Percentiles rank a stretch among this genome's conserved stretches.
These are phyloP conservation scores for Protodeltote pygarga DNA, from an alignment of 2,888 invertebrate genomes.

Conservation along the genomic window DNA sequence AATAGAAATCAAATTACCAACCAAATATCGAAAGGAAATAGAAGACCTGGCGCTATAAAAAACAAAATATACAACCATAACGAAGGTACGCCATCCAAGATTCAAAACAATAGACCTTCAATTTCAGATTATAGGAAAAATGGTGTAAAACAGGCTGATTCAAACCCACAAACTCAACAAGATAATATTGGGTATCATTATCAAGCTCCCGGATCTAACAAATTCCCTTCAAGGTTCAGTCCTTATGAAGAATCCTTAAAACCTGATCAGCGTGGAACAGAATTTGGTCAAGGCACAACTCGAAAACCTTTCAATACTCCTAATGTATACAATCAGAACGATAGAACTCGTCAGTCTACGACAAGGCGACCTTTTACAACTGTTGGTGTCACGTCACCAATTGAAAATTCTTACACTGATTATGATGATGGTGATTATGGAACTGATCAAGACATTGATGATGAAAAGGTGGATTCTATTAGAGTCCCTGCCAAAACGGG, in stretches of 20 bases:
- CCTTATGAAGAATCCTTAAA: conserved; percentile 6
- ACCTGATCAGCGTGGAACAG: conserved; percentile 1
- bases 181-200: conserved; percentile 28
- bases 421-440: conserved; percentile 26
- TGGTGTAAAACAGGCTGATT: not conserved
- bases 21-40: conserved; percentile 1
- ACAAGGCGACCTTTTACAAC: conserved; percentile 35
- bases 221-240: conserved; percentile 31
- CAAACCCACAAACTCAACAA: conserved; percentile 6
- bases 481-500: not conserved
- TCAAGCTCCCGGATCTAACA: conserved; percentile 22
- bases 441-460: conserved; percentile 8
- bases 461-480: not conserved
- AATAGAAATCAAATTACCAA: not conserved
- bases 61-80: not conserved
- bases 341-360: conserved; percentile 1
- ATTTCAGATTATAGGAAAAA: conserved; percentile 5
- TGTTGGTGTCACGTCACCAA: conserved; percentile 19
- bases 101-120: not conserved
- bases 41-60: not conserved
- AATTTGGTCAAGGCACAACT: conserved; percentile 12
- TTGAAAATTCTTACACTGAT: conserved; percentile 17
- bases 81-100: not conserved
- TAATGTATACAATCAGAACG: conserved; percentile 12
- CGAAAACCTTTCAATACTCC: conserved; percentile 38